Percentiles rank a stretch among this genome's conserved stretches.
phyloP scores from a whole-genome alignment of 1,140 invertebrate genomes.

The Caerostris extrusa region DNA sequence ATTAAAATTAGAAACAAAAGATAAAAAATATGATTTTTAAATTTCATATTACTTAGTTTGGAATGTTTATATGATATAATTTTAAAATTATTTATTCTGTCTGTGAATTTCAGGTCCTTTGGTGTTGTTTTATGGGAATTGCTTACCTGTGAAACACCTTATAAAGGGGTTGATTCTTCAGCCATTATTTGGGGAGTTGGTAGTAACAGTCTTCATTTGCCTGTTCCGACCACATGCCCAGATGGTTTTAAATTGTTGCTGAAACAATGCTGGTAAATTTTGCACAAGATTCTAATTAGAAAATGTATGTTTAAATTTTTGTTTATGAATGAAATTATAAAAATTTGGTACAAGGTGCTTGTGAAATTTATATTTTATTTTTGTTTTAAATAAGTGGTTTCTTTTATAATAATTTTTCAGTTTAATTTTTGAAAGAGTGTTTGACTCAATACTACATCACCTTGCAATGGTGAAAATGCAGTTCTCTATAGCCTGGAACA shows the following conservation, averaged over 20 bases:
- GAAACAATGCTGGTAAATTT: slow-evolving; percentile 91
- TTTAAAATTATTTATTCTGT: too few species aligned
- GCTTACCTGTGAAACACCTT: slow-evolving; percentile 96
- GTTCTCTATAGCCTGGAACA: too few species aligned
- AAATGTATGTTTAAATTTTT: not conserved
- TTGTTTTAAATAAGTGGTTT: not conserved
- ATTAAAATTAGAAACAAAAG: too few species aligned
- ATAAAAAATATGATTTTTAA: too few species aligned
- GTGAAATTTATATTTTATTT: not conserved
- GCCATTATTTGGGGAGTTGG: slow-evolving; percentile 99
- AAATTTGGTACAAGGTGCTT: too few species aligned
- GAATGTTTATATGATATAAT: too few species aligned
- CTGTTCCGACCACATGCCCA: slow-evolving; percentile 94
- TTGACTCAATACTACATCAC: too few species aligned
- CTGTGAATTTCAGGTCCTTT: slow-evolving; percentile 87
- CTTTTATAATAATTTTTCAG: too few species aligned
- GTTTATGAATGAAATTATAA: too few species aligned
- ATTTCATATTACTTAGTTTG: too few species aligned
- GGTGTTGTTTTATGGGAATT: slow-evolving; percentile 99
- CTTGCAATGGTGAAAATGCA: too few species aligned
- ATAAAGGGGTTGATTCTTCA: slow-evolving; percentile 97
- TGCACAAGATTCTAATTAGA: not conserved
- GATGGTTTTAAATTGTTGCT: slow-evolving; percentile 89
- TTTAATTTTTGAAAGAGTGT: too few species aligned
- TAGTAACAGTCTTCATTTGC: slow-evolving; percentile 93